A percentile compares a stretch with the other conserved stretches of the same genome.
phyloP scores from a whole-genome alignment of 2,888 invertebrate genomes.

The Anthoptus insignis region DNA sequence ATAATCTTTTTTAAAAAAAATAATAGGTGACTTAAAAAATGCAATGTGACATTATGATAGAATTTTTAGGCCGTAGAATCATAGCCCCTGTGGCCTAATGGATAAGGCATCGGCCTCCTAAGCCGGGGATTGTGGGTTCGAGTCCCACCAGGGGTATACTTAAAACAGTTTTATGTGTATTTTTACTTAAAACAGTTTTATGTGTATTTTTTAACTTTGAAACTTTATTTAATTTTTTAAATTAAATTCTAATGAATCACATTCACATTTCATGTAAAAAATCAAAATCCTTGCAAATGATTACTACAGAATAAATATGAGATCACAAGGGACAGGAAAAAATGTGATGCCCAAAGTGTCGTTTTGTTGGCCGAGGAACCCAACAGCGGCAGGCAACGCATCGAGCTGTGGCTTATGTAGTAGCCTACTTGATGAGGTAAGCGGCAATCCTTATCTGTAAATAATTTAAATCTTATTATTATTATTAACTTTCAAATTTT shows the following conservation, averaged over 20 bases:
- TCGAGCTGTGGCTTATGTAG: constrained; percentile 78
- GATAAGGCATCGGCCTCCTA: constrained; percentile 93
- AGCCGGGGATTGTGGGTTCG: constrained; percentile 93
- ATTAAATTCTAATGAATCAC: too few species aligned
- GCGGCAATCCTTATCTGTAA: constrained; percentile 89
- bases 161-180: too few species aligned
- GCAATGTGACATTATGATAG: too few species aligned
- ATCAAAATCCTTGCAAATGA: not conserved
- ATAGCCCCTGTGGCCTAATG: constrained; percentile 92
- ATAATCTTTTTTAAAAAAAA: too few species aligned
- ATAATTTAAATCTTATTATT: too few species aligned
- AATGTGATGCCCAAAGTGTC: constrained; percentile 52
- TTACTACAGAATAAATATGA: constrained; percentile 39
- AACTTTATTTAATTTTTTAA: too few species aligned
- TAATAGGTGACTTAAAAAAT: too few species aligned
- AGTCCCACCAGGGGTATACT: constrained; percentile 93
- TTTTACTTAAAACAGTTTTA: too few species aligned
- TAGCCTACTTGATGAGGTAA: constrained; percentile 89
- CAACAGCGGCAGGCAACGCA: constrained; percentile 75
- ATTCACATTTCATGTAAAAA: too few species aligned
- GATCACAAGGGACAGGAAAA: constrained; percentile 55
- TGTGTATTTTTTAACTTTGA: too few species aligned
- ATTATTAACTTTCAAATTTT: too few species aligned
- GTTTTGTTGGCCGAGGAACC: constrained; percentile 55
- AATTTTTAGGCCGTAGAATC: too few species aligned